Base-by-base conservation (phyloP, 2,888 invertebrate genomes). In the Mythimna lalbum region DNA sequence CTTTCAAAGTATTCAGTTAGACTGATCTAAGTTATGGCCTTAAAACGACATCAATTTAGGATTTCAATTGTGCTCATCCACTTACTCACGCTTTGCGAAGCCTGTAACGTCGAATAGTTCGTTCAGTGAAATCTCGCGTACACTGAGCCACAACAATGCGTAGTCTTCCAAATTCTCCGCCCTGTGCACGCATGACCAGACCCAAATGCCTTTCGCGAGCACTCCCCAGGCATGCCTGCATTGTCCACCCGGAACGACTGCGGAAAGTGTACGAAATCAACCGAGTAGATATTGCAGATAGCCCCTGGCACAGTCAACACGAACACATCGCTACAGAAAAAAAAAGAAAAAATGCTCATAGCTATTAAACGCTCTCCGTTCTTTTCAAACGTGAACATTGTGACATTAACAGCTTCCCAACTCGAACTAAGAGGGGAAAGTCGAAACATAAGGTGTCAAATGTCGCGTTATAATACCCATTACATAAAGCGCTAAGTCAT, bases 381-480 rank as follows among this genome's bases (percentile, higher is more conserved):
- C 56, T 57, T 64, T 78, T 47, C 50, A 10, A 75, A 65, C 69
- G 65, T 63, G 62, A 75, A 63, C 64, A 55, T 56, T 3, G 65
- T 60, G 47, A 75, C 65, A 79, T 70, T 63, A 79, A 63, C 80
- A 79, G 76, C 76, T 66, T 76, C 52, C 74, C 60, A 71, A 71
- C 53, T 76, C 39, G n/a, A 69, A 77, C 67, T 67, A 63, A 56
- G 56, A 68, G 63, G 74, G 73, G 63, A 69, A 66, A 73, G 43
- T 69, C 67, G 57, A 73, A 74, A 78, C 80, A 70, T 72, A 75
- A 71, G 77, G 76, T 72, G 71, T 72, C 69, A 83, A 84, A 85
- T 83, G 78, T 77, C 65, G 72, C 78, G 80, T 78, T 70, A 78
- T 78, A 83, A 82, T 78, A 66, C 53, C 76, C 78, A 80, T 84